A percentile compares a stretch with the other conserved stretches of the same genome.
These are phyloP conservation scores for Thamnophis sirtalis DNA, from an alignment of 2,113 vertebrate genomes.

Conservation along the genomic window DNA sequence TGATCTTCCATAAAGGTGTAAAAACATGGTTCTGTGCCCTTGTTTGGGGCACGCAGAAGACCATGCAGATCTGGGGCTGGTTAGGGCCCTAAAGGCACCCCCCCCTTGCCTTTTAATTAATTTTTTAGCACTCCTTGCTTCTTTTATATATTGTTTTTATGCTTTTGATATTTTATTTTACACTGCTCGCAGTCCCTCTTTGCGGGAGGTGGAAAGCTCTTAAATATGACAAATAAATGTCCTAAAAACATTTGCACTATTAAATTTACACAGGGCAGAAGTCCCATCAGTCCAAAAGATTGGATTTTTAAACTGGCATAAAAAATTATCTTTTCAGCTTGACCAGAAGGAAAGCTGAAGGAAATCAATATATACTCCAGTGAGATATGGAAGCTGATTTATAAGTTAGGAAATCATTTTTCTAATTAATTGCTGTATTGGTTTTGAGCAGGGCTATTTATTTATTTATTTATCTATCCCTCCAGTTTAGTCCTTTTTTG, in stretches of 20 bases:
- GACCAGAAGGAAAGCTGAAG: slow-evolving; percentile 47
- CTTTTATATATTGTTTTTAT: neutral
- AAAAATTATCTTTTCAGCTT: neutral
- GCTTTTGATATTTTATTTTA: neutral
- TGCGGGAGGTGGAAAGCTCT: neutral
- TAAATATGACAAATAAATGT: neutral
- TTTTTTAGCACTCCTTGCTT: neutral
- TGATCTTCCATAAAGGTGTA: neutral
- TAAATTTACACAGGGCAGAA: neutral
- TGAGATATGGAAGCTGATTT: slow-evolving; percentile 54
- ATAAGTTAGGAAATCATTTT: slow-evolving; percentile 52
- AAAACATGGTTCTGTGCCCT: neutral
- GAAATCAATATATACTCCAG: slow-evolving; percentile 44
- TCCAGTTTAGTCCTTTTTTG: slow-evolving; percentile 39
- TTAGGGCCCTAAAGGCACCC: neutral
- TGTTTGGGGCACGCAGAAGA: neutral
- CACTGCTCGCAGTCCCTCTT: neutral
- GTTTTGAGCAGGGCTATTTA: slow-evolving; percentile 32
- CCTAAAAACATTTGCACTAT: neutral
- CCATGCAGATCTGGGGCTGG: neutral
- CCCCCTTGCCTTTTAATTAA: neutral
- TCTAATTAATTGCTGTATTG: slow-evolving; percentile 49
- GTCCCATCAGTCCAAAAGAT: neutral
- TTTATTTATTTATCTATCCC: slow-evolving; percentile 34
- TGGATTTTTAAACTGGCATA: neutral